A percentile compares a stretch with the other conserved stretches of the same genome.
phyloP scores from a whole-genome alignment of 1,140 invertebrate genomes.

The Portunus trituberculatus region DNA sequence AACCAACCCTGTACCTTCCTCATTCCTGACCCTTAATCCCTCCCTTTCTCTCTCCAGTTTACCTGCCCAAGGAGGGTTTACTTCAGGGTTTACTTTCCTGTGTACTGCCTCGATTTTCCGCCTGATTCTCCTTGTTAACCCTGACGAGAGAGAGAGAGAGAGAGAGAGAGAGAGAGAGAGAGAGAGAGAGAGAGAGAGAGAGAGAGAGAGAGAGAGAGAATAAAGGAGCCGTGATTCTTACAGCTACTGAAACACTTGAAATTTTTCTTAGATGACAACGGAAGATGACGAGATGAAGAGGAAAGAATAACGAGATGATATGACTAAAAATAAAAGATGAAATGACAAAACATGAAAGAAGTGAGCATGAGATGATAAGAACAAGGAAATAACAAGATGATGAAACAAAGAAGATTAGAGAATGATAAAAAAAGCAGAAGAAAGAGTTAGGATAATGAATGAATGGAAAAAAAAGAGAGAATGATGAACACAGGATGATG shows the following conservation, averaged over 20 bases:
- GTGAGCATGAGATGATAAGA: too few species aligned
- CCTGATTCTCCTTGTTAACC: background rate
- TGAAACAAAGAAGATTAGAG: too few species aligned
- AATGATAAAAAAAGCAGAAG: background rate
- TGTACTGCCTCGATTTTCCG: background rate
- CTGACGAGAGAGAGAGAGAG: too few species aligned
- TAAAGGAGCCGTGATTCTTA: background rate
- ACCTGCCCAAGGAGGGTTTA: background rate
- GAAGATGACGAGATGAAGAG: too few species aligned
- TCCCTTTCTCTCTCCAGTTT: background rate
- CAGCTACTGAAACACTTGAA: background rate
- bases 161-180: too few species aligned
- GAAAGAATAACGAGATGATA: too few species aligned
- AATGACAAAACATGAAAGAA: too few species aligned
- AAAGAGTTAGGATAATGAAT: background rate
- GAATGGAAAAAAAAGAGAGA: background rate
- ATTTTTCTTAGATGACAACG: too few species aligned
- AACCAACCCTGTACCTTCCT: background rate
- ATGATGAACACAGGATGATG: background rate
- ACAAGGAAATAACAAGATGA: too few species aligned
- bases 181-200: too few species aligned
- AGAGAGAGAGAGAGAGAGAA: background rate
- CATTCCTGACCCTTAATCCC: background rate
- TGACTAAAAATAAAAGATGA: too few species aligned
- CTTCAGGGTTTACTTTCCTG: too few species aligned